phyloP scores from a whole-genome alignment of 2,888 invertebrate genomes.

The Sphaerophoria rueppellii region DNA sequence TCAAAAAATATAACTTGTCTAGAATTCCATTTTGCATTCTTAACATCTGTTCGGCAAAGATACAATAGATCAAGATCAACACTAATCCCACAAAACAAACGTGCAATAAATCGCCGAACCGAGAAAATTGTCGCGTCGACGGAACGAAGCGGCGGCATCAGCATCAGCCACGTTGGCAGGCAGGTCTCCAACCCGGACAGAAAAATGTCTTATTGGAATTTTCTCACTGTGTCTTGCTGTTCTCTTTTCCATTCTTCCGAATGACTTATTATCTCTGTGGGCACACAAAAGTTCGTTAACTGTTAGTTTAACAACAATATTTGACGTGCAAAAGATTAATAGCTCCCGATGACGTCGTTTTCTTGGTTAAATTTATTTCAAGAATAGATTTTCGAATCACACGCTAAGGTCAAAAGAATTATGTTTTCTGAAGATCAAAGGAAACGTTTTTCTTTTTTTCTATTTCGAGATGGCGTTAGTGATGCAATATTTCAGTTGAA shows the following conservation, averaged over 20 bases:
- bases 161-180: neutral
- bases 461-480: neutral
- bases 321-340: slow-evolving; percentile 61
- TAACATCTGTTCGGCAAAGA: slow-evolving; percentile 36
- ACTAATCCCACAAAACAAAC: slow-evolving; percentile 17
- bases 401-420: neutral
- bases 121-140: too few species aligned
- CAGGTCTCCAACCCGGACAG: neutral
- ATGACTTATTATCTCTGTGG: slow-evolving; percentile 57
- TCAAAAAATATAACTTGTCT: slow-evolving; percentile 3
- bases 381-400: neutral
- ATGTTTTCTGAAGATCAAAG: neutral
- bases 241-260: neutral
- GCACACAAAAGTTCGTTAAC: slow-evolving; percentile 56
- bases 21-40: slow-evolving; percentile 50
- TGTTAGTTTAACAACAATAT: slow-evolving; percentile 61
- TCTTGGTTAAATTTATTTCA: slow-evolving; percentile 17
- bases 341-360: slow-evolving; percentile 51
- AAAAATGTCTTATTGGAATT: slow-evolving; percentile 12
- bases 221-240: slow-evolving; percentile 9
- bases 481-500: neutral
- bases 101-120: neutral
- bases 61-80: slow-evolving; percentile 61
- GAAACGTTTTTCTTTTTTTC: neutral
- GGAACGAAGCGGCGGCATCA: too few species aligned